phyloP scores from a whole-genome alignment of 92 coral and sea anemone genomes.

The Palythoa grandiflora region DNA sequence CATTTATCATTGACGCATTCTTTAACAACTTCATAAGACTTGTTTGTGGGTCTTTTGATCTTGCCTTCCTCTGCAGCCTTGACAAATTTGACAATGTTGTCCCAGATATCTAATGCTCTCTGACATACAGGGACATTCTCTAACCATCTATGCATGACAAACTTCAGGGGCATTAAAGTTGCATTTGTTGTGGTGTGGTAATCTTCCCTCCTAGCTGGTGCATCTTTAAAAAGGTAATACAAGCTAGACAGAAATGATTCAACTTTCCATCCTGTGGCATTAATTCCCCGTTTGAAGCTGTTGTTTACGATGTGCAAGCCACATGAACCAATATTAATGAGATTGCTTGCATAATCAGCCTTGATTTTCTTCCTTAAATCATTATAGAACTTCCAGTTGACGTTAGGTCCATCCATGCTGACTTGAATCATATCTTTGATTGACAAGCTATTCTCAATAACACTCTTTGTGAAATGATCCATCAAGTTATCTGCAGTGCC shows the following conservation, averaged over 20 bases:
- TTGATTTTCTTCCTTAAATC: background rate
- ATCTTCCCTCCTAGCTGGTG: constrained; percentile 46
- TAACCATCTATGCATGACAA: constrained; percentile 60
- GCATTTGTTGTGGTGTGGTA: constrained; percentile 27
- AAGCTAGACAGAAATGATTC: constrained; percentile 55
- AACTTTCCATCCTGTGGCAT: constrained; percentile 72
- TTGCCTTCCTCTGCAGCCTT: constrained; percentile 62
- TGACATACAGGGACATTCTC: constrained; percentile 68
- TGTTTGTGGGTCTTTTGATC: constrained; percentile 51
- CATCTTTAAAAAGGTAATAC: background rate
- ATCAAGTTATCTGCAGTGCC: constrained; percentile 32
- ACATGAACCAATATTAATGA: constrained; percentile 68
- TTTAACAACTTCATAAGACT: constrained; percentile 50
- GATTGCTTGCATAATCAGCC: background rate
- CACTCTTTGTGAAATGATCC: constrained; percentile 66
- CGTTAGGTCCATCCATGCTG: constrained; percentile 70
- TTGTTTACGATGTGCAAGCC: constrained; percentile 67
- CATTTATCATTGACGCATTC: constrained; percentile 61
- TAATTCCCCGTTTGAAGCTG: constrained; percentile 64
- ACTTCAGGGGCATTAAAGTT: constrained; percentile 66
- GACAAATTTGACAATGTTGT: constrained; percentile 56
- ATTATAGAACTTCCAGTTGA: constrained; percentile 10
- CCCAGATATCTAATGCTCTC: constrained; percentile 64
- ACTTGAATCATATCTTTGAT: no score
- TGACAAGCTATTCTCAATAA: no score